These are phyloP conservation scores for Ischnura elegans DNA, from an alignment of 2,888 invertebrate species.

Conservation along the genomic window DNA sequence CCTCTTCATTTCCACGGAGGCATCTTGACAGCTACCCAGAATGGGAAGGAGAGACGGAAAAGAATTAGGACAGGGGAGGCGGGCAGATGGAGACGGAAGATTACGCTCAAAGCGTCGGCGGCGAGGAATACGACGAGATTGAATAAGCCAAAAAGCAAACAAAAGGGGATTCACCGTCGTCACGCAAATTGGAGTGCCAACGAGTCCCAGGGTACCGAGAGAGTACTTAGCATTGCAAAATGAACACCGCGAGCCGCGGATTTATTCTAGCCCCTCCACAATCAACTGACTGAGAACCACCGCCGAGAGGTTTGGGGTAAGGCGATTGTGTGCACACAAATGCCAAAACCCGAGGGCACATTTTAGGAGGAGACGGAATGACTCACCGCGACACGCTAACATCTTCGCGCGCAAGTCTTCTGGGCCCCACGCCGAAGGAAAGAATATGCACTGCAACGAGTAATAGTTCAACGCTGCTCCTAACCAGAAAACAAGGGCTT, in stretches of 20 bases:
- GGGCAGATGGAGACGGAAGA: not conserved
- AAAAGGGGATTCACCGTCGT: not conserved
- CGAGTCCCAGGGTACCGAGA: not conserved
- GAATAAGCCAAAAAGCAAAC: conserved; percentile 8
- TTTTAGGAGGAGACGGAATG: not conserved
- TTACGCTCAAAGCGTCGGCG: not conserved
- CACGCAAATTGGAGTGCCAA: conserved; percentile 3
- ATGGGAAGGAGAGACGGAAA: not conserved
- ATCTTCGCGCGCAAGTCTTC: too few species aligned
- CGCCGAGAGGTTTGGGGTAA: not conserved
- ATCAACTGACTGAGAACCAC: not conserved
- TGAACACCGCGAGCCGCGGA: not conserved
- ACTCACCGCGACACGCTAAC: not conserved
- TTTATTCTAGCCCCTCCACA: not conserved
- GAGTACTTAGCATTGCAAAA: not conserved
- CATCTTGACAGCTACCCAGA: conserved; percentile 18
- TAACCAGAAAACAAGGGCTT: not conserved
- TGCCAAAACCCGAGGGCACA: not conserved
- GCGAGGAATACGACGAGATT: not conserved
- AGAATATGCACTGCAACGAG: not conserved
- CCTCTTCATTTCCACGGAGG: conserved; percentile 4
- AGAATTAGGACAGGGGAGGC: not conserved
- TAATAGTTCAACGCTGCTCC: not conserved
- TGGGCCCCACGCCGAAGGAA: not conserved
- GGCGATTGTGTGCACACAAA: not conserved